Conservation (phyloP, 2,113 vertebrate genomes). For the Danionella cerebrum region DNA sequence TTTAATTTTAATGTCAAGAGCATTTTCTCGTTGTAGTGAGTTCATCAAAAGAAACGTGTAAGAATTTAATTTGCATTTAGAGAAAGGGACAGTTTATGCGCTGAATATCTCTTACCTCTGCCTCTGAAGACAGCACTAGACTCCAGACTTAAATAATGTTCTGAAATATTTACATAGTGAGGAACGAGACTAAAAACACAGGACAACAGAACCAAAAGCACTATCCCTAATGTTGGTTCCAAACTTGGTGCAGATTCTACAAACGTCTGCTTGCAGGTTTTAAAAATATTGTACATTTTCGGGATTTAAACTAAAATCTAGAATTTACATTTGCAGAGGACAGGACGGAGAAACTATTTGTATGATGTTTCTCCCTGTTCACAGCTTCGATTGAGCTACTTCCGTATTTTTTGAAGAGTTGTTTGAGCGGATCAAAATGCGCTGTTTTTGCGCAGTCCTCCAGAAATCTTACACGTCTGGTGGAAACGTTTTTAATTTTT, state of each 20-base stretch:
- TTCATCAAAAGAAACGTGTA: too few relatives aligned
- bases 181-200: slow-evolving; percentile 14
- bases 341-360: too few relatives aligned
- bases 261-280: neutral
- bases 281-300: neutral
- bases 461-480: too few relatives aligned
- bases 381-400: neutral
- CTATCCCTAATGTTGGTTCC: slow-evolving; percentile 25
- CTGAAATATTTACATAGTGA: neutral
- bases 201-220: slow-evolving; percentile 5
- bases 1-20: too few relatives aligned
- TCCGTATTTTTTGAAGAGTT: neutral
- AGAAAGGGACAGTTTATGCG: neutral
- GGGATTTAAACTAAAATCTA: too few relatives aligned
- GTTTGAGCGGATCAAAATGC: neutral
- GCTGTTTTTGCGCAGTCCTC: neutral
- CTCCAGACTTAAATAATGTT: slow-evolving; percentile 26
- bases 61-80: too few relatives aligned
- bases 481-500: too few relatives aligned
- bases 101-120: slow-evolving; percentile 31
- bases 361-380: too few relatives aligned
- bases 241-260: neutral
- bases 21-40: too few relatives aligned
- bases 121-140: slow-evolving; percentile 23
- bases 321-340: too few relatives aligned